phyloP scores from a whole-genome alignment of 2,113 vertebrate genomes.

The Symphodus melops region DNA sequence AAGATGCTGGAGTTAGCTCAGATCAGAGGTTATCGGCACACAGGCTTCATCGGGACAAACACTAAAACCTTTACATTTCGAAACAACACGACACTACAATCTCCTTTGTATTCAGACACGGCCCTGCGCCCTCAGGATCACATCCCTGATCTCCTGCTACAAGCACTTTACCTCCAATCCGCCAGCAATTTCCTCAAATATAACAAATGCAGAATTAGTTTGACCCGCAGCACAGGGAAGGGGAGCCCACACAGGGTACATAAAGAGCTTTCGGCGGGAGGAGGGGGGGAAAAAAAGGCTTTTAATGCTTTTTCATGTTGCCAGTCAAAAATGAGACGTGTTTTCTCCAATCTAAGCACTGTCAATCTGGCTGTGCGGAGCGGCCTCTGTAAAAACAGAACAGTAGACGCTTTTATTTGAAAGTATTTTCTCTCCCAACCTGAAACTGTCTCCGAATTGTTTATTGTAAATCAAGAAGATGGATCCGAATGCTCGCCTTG shows the following conservation, averaged over 20 bases:
- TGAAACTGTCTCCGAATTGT: slow-evolving; percentile 33
- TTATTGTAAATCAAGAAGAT: slow-evolving; percentile 34
- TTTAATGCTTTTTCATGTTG: slow-evolving; percentile 47
- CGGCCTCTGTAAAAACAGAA: slow-evolving; percentile 5
- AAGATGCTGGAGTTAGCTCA: slow-evolving; percentile 14
- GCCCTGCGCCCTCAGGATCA: slow-evolving; percentile 39
- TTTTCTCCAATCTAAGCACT: slow-evolving; percentile 28
- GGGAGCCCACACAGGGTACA: slow-evolving; percentile 25
- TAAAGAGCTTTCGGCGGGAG: slow-evolving; percentile 30
- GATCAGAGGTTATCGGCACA: slow-evolving; percentile 50
- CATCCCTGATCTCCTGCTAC: slow-evolving; percentile 58
- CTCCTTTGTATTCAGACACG: slow-evolving; percentile 54
- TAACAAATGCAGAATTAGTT: slow-evolving; percentile 70
- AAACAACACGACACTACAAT: slow-evolving; percentile 29
- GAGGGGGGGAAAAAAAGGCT: slow-evolving; percentile 5
- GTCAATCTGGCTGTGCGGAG: slow-evolving; percentile 32
- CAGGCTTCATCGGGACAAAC: slow-evolving; percentile 57
- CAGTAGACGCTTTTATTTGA: slow-evolving; percentile 20
- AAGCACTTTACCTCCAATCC: slow-evolving; percentile 55
- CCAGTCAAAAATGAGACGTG: slow-evolving; percentile 58
- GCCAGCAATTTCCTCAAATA: slow-evolving; percentile 61
- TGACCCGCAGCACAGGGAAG: slow-evolving; percentile 59
- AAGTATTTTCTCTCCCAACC: slow-evolving; percentile 20
- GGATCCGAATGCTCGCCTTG: slow-evolving; percentile 38
- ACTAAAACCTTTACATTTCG: slow-evolving; percentile 49